These are phyloP conservation scores for Alligator sinensis DNA, from an alignment of 2,113 vertebrate species.

Conservation along the genomic window DNA sequence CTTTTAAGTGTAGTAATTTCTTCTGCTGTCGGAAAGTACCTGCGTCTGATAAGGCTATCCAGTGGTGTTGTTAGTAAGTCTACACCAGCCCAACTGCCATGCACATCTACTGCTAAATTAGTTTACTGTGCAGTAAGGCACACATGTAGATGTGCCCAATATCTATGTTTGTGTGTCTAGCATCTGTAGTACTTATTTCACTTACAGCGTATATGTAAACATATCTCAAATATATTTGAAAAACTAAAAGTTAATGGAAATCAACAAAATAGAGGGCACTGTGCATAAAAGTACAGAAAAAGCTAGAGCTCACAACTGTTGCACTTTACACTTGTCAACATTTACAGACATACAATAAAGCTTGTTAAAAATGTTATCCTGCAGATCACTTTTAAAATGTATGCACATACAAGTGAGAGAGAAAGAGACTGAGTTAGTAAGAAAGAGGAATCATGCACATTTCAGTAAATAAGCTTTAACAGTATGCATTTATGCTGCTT, in stretches of 20 bases:
- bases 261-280: not conserved
- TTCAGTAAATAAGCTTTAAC: not conserved
- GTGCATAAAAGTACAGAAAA: not conserved
- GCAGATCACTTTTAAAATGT: not conserved
- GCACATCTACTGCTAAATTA: too few species aligned
- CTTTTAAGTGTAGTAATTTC: too few species aligned
- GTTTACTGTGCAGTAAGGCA: too few species aligned
- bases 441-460: not conserved
- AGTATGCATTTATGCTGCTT: not conserved
- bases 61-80: too few species aligned
- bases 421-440: not conserved
- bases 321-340: not conserved
- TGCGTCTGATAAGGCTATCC: too few species aligned
- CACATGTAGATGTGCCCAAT: too few species aligned
- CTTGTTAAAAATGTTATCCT: not conserved
- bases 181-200: not conserved
- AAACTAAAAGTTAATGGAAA: not conserved
- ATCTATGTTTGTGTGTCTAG: not conserved
- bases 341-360: not conserved
- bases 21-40: too few species aligned
- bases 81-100: too few species aligned
- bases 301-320: not conserved
- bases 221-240: not conserved
- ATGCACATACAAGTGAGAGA: not conserved
- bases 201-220: fast-evolving